Conservation (phyloP, 2,797 vertebrate species). For the Sebastes minor region DNA sequence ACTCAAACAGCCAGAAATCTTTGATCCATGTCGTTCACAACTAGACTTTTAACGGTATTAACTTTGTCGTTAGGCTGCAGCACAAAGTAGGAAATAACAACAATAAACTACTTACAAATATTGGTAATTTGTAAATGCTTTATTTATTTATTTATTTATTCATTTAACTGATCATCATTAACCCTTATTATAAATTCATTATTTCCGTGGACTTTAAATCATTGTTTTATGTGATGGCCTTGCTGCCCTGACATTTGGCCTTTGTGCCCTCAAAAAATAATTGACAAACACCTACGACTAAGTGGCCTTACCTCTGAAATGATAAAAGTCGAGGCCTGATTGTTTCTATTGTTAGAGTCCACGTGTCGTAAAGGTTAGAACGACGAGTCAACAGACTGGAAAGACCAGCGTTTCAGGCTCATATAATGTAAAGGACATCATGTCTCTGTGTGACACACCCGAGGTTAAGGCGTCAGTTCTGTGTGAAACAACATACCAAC, state of each 20-base stretch:
- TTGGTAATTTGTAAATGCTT: neutral
- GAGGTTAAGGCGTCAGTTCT: neutral
- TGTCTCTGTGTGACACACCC: conserved; percentile 21
- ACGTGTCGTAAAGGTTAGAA: neutral
- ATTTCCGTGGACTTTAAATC: neutral
- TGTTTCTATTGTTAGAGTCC: neutral
- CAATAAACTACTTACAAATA: no score
- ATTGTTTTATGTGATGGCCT: neutral
- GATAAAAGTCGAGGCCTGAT: neutral
- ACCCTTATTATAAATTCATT: neutral
- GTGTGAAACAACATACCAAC: conserved; percentile 1
- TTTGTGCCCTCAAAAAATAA: neutral
- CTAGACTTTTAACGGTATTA: no score
- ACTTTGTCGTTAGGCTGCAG: no score
- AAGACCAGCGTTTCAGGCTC: conserved; percentile 11
- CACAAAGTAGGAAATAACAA: no score
- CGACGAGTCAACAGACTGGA: conserved; percentile 18
- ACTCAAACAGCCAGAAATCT: no score
- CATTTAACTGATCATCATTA: neutral
- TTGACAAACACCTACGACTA: neutral
- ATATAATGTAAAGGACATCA: neutral
- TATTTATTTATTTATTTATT: neutral
- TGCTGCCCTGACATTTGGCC: neutral
- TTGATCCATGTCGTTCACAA: no score
- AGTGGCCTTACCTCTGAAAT: neutral